Base-by-base conservation (phyloP, 2,888 invertebrate species). In the Drosophila monieri region DNA sequence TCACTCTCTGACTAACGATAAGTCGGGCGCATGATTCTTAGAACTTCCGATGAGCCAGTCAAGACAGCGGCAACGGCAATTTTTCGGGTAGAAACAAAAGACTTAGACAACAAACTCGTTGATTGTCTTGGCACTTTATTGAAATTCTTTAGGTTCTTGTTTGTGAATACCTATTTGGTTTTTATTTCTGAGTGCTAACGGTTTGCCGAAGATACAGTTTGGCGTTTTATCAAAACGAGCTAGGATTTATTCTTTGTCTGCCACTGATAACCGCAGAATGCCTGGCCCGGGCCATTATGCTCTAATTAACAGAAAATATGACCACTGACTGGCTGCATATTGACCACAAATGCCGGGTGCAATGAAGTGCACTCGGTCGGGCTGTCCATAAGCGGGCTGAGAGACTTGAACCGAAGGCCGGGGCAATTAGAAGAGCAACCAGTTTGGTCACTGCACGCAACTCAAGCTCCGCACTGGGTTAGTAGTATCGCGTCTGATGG, bases 351-450 rank as follows among this genome's bases (percentile, higher is more conserved):
- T 9, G 59, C 64, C 53, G 71, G 59, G 57, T 58, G 78, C 85
- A 84, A 51, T 70, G 61, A 73, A 70, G 71, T 81, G 72, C 66
- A 72, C 65, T 69, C 57, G 37, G 10, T 51, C 46, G 56, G 67
- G 59, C 66, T 81, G 77, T 77, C 80, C 39, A 41, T 39, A 74
- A 72, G 72, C 48, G 53, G 41, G 53, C 53, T 54, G 14, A 41
- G 53, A 47, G 51, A 51, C 39, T 58, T 53, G 21, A 43, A 21
- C 53, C 51, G 43, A 12, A 30, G 72, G 78, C 74, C 73, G 71
- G 68, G 73, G 69, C 85, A 86, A 83, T 86, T 86, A 86, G 85
- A 73, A 67, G 74, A 72, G 69, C 87, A 83, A 83, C 85, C 87
- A 80, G 87, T 85, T 86, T 85, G 71, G 59, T 61, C 41, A 58